Percentiles rank a stretch among this genome's conserved stretches.
These are phyloP conservation scores for Macrobrachium nipponense DNA, from an alignment of 1,140 invertebrate genomes.

Conservation along the genomic window DNA sequence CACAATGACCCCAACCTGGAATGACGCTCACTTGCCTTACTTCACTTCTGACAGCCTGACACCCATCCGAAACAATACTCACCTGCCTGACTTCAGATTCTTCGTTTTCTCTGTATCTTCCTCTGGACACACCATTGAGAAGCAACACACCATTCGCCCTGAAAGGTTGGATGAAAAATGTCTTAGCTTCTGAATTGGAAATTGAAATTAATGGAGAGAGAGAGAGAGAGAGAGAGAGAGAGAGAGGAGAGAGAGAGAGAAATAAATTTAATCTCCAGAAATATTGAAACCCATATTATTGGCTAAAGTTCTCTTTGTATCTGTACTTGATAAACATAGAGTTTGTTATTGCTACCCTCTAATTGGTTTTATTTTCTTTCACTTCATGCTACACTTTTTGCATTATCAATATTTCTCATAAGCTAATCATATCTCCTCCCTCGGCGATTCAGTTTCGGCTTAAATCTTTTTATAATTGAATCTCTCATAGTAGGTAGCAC, in stretches of 20 bases:
- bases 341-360: no score
- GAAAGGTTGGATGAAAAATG: background rate
- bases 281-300: no score
- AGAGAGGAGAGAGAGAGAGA: slow-evolving; percentile 16
- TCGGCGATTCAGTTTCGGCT: no score
- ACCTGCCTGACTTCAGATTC: slow-evolving; percentile 26
- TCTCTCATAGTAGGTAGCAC: no score
- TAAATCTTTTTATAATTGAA: no score
- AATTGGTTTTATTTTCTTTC: no score
- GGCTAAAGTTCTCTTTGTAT: no score
- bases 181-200: background rate
- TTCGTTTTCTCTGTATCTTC: background rate
- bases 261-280: background rate
- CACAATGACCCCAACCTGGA: background rate
- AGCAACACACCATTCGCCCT: slow-evolving; percentile 40
- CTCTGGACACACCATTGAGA: slow-evolving; percentile 15
- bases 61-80: background rate
- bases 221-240: slow-evolving; percentile 24
- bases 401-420: no score
- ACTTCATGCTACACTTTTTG: no score
- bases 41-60: background rate
- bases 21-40: background rate
- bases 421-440: no score
- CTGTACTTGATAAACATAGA: no score
- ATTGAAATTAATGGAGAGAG: background rate